phyloP scores from a whole-genome alignment of 2,888 invertebrate genomes.

The Conchocele bisecta region DNA sequence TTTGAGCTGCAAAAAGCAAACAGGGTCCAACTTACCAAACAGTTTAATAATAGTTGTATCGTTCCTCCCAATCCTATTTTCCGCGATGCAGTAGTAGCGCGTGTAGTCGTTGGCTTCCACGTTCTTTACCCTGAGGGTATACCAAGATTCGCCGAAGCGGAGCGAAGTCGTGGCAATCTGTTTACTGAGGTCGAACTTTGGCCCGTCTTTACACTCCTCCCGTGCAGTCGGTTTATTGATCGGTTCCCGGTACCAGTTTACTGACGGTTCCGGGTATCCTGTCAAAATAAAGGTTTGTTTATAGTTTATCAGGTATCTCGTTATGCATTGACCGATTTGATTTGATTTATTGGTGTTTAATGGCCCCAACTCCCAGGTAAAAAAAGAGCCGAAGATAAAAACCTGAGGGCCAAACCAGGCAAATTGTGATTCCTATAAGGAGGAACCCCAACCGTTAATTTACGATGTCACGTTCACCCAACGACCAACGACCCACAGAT shows the following conservation, averaged over 20 bases:
- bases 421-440: too few relatives aligned
- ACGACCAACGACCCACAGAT: too few relatives aligned
- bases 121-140: conserved; percentile 79
- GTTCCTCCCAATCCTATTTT: conserved; percentile 70
- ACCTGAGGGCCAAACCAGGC: too few relatives aligned
- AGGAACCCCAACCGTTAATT: too few relatives aligned
- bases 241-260: conserved; percentile 72
- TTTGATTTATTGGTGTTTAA: too few relatives aligned
- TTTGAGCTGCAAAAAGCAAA: too few relatives aligned
- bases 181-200: conserved; percentile 77
- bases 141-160: conserved; percentile 76
- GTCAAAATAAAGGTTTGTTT: too few relatives aligned
- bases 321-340: too few relatives aligned
- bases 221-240: conserved; percentile 46
- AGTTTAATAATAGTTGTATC: conserved; percentile 65
- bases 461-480: too few relatives aligned
- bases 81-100: conserved; percentile 76
- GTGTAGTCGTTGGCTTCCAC: conserved; percentile 79
- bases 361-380: too few relatives aligned
- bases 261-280: conserved; percentile 77
- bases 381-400: too few relatives aligned
- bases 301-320: too few relatives aligned
- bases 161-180: conserved; percentile 68
- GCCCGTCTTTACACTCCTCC: conserved; percentile 72
- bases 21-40: conserved; percentile 74